Evolutionary conservation across 2,797 vertebrate species (phyloP), one percentile per base, ranked within the genome.

Genomic region (Catharus ustulatus): DNA sequence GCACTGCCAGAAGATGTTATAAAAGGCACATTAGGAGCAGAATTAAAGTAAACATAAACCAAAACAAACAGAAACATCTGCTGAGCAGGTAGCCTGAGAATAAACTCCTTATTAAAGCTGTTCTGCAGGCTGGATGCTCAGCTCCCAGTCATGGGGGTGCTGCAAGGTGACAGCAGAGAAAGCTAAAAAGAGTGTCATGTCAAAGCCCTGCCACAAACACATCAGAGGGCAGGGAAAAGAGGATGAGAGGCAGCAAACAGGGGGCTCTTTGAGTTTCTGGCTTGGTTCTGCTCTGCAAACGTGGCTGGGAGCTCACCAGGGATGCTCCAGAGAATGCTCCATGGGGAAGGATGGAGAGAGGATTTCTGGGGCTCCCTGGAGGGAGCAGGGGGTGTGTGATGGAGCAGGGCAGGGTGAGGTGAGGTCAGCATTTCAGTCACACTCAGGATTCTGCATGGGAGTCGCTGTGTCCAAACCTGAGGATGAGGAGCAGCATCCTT

Each of bases 61-160:
- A 90, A 96, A 95, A 59, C 90, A 82, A 93, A 88, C 89, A 80
- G 89, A 91, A 96, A 93, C 95, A 91, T 90, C 90, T 95, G 93
- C 92, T 49, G 90, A 89, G 81, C 95, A 93, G 96, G 97, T 97
- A 94, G 89, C 91, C 74, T 79, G 90, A 74, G 95, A 92, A 90
- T 13, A 49, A 85, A 42, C 84, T 92, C 96, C 97, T 96, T 34
- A 32, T 57, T 77, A 69, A 76, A 89, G 80, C 77, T 8, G 54
- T 32, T 89, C 72, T 59, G 26, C 68, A 36, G 95, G 93, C 91
- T 96, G 64, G 40, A 38, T 51, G 16, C 89, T 72, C 84, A n/a
- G 72, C 92, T 42, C 24, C 26, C 5, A 89, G 88, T 64, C 69
- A 40, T 9, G 5, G 58, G 2, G 91, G 79, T 1, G 11, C 88